A percentile compares a stretch with the other conserved stretches of the same genome.
phyloP scores from a whole-genome alignment of 2,797 vertebrate genomes.

The Anas bernieri region DNA sequence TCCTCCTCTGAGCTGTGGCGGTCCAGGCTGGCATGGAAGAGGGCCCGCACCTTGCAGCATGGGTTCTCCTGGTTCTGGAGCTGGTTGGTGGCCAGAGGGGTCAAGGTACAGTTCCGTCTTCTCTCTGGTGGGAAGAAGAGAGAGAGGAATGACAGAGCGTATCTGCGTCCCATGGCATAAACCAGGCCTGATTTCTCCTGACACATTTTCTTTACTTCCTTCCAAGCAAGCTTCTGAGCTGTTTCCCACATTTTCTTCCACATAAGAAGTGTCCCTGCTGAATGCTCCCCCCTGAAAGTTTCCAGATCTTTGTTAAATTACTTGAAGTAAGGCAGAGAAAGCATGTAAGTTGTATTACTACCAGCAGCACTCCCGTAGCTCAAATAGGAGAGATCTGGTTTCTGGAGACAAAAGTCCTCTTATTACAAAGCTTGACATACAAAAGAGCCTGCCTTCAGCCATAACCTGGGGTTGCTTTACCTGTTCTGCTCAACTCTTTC shows the following conservation, averaged over 20 bases:
- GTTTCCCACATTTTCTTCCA: neutral
- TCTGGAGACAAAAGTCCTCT: neutral
- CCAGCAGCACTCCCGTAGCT: neutral
- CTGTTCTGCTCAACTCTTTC: neutral
- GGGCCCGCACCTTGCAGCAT: constrained; percentile 84
- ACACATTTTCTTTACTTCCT: neutral
- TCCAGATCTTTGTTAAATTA: neutral
- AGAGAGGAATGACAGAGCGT: neutral
- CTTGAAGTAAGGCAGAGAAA: neutral
- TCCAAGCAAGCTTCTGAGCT: neutral
- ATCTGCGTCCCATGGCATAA: neutral
- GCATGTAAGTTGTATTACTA: neutral
- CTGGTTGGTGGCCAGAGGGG: constrained; percentile 90
- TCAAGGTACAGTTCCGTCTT: constrained; percentile 86
- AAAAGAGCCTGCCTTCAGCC: neutral
- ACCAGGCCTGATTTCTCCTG: neutral
- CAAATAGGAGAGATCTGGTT: neutral
- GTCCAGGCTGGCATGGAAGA: constrained; percentile 88
- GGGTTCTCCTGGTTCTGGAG: constrained; percentile 90
- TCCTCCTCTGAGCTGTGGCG: constrained; percentile 92
- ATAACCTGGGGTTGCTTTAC: neutral
- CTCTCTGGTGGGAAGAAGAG: constrained; percentile 79
- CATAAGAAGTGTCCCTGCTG: neutral
- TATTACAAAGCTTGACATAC: neutral
- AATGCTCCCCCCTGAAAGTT: neutral